Percentiles rank a stretch among this genome's conserved stretches.
These are phyloP conservation scores for Gobionotothen gibberifrons DNA, from an alignment of 2,797 vertebrate species.

Conservation along the genomic window DNA sequence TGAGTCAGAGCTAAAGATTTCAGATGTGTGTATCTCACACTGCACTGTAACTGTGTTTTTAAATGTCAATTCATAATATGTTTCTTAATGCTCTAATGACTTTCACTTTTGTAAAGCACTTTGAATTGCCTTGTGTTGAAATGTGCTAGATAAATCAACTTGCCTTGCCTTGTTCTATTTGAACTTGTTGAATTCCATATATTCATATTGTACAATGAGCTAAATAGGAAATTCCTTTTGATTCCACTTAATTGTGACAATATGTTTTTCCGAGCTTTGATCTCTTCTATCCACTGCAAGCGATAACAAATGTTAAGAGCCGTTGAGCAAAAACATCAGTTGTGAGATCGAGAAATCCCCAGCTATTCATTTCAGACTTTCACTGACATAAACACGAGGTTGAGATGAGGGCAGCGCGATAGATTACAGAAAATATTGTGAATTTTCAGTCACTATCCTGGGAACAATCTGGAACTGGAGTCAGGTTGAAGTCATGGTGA, in stretches of 20 bases:
- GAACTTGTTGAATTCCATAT: not conserved
- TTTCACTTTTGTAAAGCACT: too few relatives aligned
- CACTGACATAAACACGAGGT: conserved; percentile 67
- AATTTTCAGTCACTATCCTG: conserved; percentile 79
- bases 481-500: conserved; percentile 32
- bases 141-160: too few relatives aligned
- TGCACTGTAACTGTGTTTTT: too few relatives aligned
- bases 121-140: too few relatives aligned
- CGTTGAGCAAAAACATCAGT: conserved; percentile 64
- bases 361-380: conserved; percentile 81
- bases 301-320: conserved; percentile 33
- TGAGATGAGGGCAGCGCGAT: conserved; percentile 59
- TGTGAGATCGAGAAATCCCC: conserved; percentile 76
- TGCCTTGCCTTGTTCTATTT: not conserved
- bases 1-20: too few relatives aligned
- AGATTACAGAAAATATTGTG: conserved; percentile 76
- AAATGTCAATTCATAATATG: too few relatives aligned
- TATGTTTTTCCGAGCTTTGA: conserved; percentile 42
- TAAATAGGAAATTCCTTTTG: conserved; percentile 1
- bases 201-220: not conserved
- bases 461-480: conserved; percentile 54
- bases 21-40: too few relatives aligned
- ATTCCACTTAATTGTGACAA: conserved; percentile 32
- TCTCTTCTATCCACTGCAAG: conserved; percentile 11
- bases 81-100: too few relatives aligned